Conservation (phyloP, 1,140 invertebrate genomes). For the Formica selysi region DNA sequence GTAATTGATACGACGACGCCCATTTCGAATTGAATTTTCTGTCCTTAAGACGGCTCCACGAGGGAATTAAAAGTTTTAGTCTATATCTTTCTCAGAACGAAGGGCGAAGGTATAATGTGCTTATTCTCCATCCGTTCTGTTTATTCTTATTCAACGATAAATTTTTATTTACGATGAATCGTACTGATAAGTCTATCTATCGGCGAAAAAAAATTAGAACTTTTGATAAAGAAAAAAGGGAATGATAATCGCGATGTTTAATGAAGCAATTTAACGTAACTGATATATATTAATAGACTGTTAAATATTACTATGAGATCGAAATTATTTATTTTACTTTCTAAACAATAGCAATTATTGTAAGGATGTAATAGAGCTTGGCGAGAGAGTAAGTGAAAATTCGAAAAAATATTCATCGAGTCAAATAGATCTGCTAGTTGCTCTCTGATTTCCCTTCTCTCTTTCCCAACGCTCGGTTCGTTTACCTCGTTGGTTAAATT, state of each 20-base stretch:
- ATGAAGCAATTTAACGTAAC: neutral
- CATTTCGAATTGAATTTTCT: constrained; percentile 50
- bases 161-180: constrained; percentile 42
- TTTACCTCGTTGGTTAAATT: constrained; percentile 64
- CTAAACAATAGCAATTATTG: neutral
- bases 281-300: neutral
- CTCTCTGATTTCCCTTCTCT: constrained; percentile 35
- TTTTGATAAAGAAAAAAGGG: neutral
- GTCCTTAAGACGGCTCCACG: constrained; percentile 6
- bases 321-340: neutral
- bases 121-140: neutral
- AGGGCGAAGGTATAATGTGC: neutral
- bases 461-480: constrained; percentile 59
- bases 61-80: constrained; percentile 48
- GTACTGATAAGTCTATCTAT: neutral
- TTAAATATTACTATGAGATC: constrained; percentile 3
- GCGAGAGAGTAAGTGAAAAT: neutral
- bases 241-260: neutral
- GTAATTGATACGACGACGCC: constrained; percentile 58
- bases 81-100: constrained; percentile 3
- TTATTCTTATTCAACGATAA: neutral
- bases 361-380: constrained; percentile 1
- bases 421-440: constrained; percentile 38
- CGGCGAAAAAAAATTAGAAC: neutral
- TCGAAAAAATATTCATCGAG: constrained; percentile 27